Evolutionary conservation across 1,140 invertebrate genomes (phyloP).

Genomic region (Thaumetopoea pityocampa): DNA sequence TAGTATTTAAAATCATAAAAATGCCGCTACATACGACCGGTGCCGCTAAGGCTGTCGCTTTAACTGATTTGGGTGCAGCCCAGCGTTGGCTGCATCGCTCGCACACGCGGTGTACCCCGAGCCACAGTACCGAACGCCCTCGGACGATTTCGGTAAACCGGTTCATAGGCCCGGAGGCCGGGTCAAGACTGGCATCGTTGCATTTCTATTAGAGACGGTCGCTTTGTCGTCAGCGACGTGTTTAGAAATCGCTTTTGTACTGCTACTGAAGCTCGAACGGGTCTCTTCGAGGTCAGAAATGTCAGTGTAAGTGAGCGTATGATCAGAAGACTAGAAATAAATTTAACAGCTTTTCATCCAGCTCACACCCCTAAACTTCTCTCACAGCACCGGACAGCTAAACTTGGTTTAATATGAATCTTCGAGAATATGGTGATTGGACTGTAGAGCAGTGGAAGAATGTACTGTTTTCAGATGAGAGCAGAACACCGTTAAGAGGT

Average conservation of each 20-base stretch:
- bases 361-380: conserved; percentile 1
- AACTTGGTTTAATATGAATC: not conserved
- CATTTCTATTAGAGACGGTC: too few species aligned
- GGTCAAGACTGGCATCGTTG: too few species aligned
- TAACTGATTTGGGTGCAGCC: too few species aligned
- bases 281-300: conserved; percentile 7
- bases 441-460: not conserved
- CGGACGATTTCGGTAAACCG: conserved; percentile 12
- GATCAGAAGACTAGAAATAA: conserved; percentile 1
- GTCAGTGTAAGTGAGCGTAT: conserved; percentile 3
- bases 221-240: too few species aligned
- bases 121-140: conserved; percentile 15
- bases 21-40: too few species aligned
- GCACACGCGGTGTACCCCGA: too few species aligned
- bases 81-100: too few species aligned
- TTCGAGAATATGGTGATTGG: not conserved
- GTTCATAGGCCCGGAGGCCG: conserved; percentile 9
- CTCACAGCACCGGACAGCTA: conserved; percentile 3
- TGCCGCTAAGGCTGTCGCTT: too few species aligned
- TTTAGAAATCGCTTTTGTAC: too few species aligned
- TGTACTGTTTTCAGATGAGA: conserved; percentile 10
- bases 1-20: too few species aligned
- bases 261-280: too few species aligned
- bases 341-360: not conserved
- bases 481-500: conserved; percentile 14